Percentiles rank a stretch among this genome's conserved stretches.
These are phyloP conservation scores for Anarsia innoxiella DNA, from an alignment of 2,888 invertebrate species.

Conservation along the genomic window DNA sequence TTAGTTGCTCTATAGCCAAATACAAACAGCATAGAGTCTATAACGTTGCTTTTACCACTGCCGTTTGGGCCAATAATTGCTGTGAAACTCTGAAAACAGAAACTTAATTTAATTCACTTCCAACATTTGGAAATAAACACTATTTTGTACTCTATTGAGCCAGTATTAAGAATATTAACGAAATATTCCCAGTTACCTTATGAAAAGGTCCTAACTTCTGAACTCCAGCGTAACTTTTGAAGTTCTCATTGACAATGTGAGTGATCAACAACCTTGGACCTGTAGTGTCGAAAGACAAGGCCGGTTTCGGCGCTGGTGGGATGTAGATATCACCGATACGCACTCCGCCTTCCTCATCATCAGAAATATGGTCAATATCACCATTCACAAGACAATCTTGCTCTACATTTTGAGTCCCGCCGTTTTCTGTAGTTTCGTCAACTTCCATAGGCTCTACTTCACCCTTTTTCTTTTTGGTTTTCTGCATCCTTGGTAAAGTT, in stretches of 20 bases:
- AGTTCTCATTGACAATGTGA: slow-evolving; percentile 93
- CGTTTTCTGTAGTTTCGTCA: slow-evolving; percentile 34
- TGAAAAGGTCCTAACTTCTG: slow-evolving; percentile 95
- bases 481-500: slow-evolving; percentile 38
- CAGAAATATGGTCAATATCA: slow-evolving; percentile 61
- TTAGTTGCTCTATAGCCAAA: slow-evolving; percentile 97
- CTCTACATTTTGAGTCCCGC: slow-evolving; percentile 22
- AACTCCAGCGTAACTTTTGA: slow-evolving; percentile 95
- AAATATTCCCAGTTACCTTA: too few relatives aligned
- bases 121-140: too few relatives aligned
- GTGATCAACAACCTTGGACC: slow-evolving; percentile 93
- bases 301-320: slow-evolving; percentile 83
- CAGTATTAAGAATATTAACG: too few relatives aligned
- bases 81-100: slow-evolving; percentile 91
- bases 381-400: slow-evolving; percentile 28
- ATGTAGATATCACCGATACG: slow-evolving; percentile 89
- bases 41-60: slow-evolving; percentile 99
- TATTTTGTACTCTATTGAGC: too few relatives aligned
- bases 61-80: slow-evolving; percentile 99
- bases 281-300: slow-evolving; percentile 81
- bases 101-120: too few relatives aligned
- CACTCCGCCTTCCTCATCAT: slow-evolving; percentile 81
- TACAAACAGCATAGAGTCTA: slow-evolving; percentile 99
- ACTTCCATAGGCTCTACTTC: slow-evolving; percentile 59
- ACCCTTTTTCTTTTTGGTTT: slow-evolving; percentile 38